Percentiles rank a stretch among this genome's conserved stretches.
These are phyloP conservation scores for Ptychochromis oligacanthus DNA, from an alignment of 2,113 vertebrate genomes.

Conservation along the genomic window DNA sequence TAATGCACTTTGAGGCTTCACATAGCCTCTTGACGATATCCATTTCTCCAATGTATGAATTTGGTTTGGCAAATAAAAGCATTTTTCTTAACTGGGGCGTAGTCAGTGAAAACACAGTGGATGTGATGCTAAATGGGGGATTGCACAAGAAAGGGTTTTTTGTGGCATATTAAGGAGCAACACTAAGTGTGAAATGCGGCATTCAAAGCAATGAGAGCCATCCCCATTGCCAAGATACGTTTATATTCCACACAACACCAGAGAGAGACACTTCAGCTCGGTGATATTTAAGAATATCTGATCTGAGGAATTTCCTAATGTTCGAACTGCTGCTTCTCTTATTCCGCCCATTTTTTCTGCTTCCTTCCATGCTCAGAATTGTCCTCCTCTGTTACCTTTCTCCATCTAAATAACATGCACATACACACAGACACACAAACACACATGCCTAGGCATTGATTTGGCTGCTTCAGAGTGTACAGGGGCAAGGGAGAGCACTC, in stretches of 20 bases:
- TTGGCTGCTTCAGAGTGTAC: constrained; percentile 59
- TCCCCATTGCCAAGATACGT: constrained; percentile 10
- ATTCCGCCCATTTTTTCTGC: constrained; percentile 27
- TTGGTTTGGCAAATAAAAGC: constrained; percentile 30
- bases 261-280: constrained; percentile 59
- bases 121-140: not conserved
- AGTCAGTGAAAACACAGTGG: constrained; percentile 18
- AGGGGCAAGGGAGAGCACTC: constrained; percentile 68
- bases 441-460: constrained; percentile 67
- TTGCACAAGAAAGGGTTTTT: constrained; percentile 36
- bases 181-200: constrained; percentile 13
- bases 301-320: constrained; percentile 75
- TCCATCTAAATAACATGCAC: constrained; percentile 38
- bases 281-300: constrained; percentile 81
- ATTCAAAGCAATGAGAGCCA: constrained; percentile 1
- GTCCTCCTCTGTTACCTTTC: constrained; percentile 27
- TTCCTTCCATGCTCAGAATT: constrained; percentile 25
- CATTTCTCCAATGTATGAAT: not conserved
- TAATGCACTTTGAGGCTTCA: constrained; percentile 31
- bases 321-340: constrained; percentile 40
- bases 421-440: constrained; percentile 5
- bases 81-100: constrained; percentile 40
- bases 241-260: constrained; percentile 52
- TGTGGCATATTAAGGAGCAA: constrained; percentile 32
- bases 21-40: not conserved